Conservation (phyloP, 2,113 vertebrate species). For the Stigmatopora argus region DNA sequence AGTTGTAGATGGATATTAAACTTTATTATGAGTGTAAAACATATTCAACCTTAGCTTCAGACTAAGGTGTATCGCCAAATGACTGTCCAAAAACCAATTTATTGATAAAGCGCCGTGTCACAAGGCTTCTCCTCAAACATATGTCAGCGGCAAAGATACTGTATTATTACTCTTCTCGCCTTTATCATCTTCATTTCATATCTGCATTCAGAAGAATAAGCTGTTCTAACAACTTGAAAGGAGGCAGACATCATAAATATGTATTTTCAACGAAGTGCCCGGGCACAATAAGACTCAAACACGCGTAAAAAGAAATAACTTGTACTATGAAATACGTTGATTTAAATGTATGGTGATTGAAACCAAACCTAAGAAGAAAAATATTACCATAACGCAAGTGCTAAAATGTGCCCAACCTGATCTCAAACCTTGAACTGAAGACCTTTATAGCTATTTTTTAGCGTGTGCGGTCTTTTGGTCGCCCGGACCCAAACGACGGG, state of each 20-base stretch:
- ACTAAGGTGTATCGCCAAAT: no score
- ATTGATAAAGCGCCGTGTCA: no score
- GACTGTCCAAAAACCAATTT: no score
- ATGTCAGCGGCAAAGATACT: not conserved
- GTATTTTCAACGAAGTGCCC: slow-evolving; percentile 60
- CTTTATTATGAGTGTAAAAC: not conserved
- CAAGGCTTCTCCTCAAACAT: no score
- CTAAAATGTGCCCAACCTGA: not conserved
- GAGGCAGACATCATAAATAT: slow-evolving; percentile 68
- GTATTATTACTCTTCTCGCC: slow-evolving; percentile 25
- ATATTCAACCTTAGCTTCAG: not conserved
- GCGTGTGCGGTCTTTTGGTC: no score
- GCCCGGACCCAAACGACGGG: no score
- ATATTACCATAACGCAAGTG: slow-evolving; percentile 25
- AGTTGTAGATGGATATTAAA: not conserved
- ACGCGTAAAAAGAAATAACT: slow-evolving; percentile 49
- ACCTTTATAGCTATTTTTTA: not conserved
- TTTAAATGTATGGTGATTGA: slow-evolving; percentile 37
- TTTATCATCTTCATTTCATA: slow-evolving; percentile 63
- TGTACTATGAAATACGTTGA: slow-evolving; percentile 66
- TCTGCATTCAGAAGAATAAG: slow-evolving; percentile 65
- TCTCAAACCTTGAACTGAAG: not conserved
- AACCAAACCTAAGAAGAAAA: slow-evolving; percentile 40
- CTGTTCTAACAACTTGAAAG: slow-evolving; percentile 36
- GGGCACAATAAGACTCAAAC: slow-evolving; percentile 55